These are phyloP conservation scores for Agriopis aurantiaria DNA, from an alignment of 2,888 invertebrate genomes.

Conservation along the genomic window DNA sequence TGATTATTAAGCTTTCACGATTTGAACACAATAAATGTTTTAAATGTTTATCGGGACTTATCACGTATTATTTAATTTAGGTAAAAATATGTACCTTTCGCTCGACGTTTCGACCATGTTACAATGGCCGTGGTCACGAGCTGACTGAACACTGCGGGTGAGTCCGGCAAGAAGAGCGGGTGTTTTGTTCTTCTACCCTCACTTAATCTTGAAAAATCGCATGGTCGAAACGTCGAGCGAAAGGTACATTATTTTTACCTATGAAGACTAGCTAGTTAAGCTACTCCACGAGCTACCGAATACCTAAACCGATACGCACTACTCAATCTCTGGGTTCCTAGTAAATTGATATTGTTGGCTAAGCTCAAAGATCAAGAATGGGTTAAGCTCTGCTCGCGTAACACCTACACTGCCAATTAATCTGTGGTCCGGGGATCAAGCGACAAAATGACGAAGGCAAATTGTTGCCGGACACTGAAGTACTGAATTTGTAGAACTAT, in stretches of 20 bases:
- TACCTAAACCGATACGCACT: neutral
- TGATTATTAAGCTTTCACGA: no score
- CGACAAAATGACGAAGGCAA: slow-evolving; percentile 8
- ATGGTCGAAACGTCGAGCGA: no score
- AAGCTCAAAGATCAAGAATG: slow-evolving; percentile 22
- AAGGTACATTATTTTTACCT: neutral
- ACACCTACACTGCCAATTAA: slow-evolving; percentile 23
- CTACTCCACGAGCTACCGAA: neutral
- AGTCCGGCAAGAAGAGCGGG: no score
- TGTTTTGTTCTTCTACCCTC: no score
- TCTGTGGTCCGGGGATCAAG: slow-evolving; percentile 13
- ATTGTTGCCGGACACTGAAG: neutral
- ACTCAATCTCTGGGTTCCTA: slow-evolving; percentile 19
- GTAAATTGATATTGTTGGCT: slow-evolving; percentile 34
- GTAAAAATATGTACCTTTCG: no score
- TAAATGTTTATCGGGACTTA: no score
- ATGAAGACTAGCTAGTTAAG: neutral
- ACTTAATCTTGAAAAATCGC: no score
- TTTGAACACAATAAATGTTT: no score
- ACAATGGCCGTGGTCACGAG: no score
- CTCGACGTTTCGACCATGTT: no score
- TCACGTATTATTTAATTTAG: no score
- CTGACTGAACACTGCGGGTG: no score
- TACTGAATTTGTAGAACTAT: neutral
- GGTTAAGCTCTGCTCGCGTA: slow-evolving; percentile 18